Conservation (phyloP, 35 echinoderm and acorn worm species). For the Lytechinus variegatus region DNA sequence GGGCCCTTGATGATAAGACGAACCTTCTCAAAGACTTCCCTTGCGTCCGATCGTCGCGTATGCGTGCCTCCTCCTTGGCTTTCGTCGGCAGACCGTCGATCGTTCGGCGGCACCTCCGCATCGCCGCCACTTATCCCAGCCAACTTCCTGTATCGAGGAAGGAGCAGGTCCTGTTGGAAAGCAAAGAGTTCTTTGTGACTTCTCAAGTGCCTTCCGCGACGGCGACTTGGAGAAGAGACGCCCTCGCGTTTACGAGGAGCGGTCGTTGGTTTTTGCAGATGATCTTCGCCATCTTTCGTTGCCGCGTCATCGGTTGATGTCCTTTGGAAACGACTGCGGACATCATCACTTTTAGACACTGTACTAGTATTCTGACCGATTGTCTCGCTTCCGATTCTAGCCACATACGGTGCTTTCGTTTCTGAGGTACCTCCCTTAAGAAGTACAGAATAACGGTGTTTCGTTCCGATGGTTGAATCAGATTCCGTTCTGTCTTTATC, state of each 20-base stretch:
- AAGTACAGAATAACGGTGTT: background rate
- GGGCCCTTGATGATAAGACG: conserved; percentile 18
- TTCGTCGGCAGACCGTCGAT: background rate
- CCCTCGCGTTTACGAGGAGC: background rate
- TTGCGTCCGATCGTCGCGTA: background rate
- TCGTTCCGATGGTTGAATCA: background rate
- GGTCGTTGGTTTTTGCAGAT: background rate
- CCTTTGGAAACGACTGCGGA: background rate
- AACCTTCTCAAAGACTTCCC: conserved; percentile 21
- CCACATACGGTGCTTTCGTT: conserved; percentile 8
- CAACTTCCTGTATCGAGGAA: conserved; percentile 24
- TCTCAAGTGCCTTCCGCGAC: background rate
- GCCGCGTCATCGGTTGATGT: background rate
- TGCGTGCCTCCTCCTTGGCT: background rate
- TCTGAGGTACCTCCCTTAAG: background rate
- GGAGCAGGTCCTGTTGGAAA: conserved; percentile 26
- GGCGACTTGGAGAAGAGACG: background rate
- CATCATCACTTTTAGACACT: background rate
- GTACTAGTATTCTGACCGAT: background rate
- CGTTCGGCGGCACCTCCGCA: background rate
- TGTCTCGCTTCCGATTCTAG: background rate
- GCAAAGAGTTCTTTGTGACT: conserved; percentile 25
- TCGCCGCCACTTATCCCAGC: background rate
- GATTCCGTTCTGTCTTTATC: background rate
- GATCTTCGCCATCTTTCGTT: background rate